A percentile compares a stretch with the other conserved stretches of the same genome.
These are phyloP conservation scores for Rhopalosiphum maidis DNA, from an alignment of 1,140 invertebrate species.

Conservation along the genomic window DNA sequence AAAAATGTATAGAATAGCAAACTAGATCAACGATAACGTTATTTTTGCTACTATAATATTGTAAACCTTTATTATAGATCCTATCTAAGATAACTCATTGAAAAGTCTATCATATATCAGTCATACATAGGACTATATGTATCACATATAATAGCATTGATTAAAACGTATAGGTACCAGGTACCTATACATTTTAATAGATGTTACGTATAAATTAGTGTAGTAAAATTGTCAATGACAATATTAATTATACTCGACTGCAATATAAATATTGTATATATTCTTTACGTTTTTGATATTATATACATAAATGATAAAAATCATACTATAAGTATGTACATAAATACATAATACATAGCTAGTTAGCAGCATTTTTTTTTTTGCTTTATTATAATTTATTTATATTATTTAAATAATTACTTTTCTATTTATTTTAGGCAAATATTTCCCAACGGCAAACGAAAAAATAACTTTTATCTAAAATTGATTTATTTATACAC, in stretches of 20 bases:
- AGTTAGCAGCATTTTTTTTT: not conserved
- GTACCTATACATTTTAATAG: too few relatives aligned
- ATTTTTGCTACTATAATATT: not conserved
- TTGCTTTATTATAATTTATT: not conserved
- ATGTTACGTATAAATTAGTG: too few relatives aligned
- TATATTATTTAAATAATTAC: not conserved
- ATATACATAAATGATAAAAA: too few relatives aligned
- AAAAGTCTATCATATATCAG: not conserved
- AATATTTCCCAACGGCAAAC: not conserved
- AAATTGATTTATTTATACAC: not conserved
- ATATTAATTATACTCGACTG: not conserved
- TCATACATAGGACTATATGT: not conserved
- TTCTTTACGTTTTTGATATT: not conserved
- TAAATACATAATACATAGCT: not conserved
- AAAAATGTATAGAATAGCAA: not conserved
- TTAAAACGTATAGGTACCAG: not conserved
- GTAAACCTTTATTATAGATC: not conserved
- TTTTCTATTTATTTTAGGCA: not conserved
- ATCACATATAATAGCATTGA: not conserved
- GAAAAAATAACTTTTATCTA: not conserved
- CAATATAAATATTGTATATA: not conserved
- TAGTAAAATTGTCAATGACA: not conserved
- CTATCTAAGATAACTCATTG: not conserved
- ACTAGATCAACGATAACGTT: not conserved
- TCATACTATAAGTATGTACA: not conserved